Percentiles rank a stretch among this genome's conserved stretches.
Evolutionary conservation across 64 coral and sea anemone species (phyloP).

Genomic region (Dendrophyllia cribrosa): DNA sequence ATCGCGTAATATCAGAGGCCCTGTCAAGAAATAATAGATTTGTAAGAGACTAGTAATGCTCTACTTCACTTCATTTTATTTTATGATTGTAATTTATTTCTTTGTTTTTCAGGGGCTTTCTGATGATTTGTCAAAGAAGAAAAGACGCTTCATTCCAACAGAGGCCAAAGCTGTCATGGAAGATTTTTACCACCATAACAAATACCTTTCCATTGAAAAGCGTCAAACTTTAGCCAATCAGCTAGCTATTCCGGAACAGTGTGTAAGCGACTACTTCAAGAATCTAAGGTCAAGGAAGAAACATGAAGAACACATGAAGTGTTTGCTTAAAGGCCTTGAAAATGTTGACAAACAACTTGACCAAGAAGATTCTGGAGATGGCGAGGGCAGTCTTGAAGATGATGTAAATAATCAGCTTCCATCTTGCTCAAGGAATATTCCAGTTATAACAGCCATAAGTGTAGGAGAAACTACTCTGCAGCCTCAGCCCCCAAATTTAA

Average conservation of each 20-base stretch:
- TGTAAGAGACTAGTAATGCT: too few relatives aligned
- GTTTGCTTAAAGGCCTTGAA: slow-evolving; percentile 30
- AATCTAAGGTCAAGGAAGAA: slow-evolving; percentile 71
- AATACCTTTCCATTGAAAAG: slow-evolving; percentile 40
- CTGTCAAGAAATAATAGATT: too few relatives aligned
- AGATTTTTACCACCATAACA: slow-evolving; percentile 45
- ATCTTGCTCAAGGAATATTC: neutral
- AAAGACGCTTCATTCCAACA: slow-evolving; percentile 45
- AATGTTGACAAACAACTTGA: neutral
- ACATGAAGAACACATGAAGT: slow-evolving; percentile 62
- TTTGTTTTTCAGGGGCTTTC: neutral
- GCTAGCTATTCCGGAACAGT: slow-evolving; percentile 57
- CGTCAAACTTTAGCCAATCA: slow-evolving; percentile 50
- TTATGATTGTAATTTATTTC: neutral
- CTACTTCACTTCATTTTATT: neutral
- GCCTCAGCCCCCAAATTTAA: neutral
- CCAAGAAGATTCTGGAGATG: neutral
- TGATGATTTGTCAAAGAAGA: slow-evolving; percentile 61
- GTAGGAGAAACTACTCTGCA: neutral
- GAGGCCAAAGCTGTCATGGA: slow-evolving; percentile 75
- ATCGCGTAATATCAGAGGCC: too few relatives aligned
- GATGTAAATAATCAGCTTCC: neutral
- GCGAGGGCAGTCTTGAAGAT: neutral
- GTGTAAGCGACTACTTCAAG: slow-evolving; percentile 79
- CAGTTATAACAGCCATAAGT: neutral